Percentiles rank a stretch among this genome's conserved stretches.
Evolutionary conservation across 1,140 invertebrate genomes (phyloP).

Genomic region (Drosophila leontia): DNA sequence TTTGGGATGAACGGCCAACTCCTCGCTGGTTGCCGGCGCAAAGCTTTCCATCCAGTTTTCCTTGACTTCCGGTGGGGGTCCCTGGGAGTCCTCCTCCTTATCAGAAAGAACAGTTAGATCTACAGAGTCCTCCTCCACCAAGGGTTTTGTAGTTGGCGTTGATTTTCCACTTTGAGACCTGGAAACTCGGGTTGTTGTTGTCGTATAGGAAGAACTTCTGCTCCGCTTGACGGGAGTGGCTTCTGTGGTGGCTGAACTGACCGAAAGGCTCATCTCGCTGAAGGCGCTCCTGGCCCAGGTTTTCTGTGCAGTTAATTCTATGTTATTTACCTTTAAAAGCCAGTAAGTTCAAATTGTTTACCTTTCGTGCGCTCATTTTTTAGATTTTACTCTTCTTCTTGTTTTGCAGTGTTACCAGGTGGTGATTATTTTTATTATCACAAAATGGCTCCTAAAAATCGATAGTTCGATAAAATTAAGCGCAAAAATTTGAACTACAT

Average conservation of each 20-base stretch:
- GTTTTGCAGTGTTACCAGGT: conserved; percentile 13
- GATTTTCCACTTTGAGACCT: conserved; percentile 12
- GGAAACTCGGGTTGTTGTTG: conserved; percentile 2
- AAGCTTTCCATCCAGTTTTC: conserved; percentile 87
- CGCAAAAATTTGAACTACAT: background rate
- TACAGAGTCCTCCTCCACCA: conserved; percentile 21
- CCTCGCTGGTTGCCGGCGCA: conserved; percentile 86
- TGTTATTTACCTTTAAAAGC: background rate
- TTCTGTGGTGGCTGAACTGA: conserved; percentile 6
- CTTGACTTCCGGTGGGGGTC: conserved; percentile 3
- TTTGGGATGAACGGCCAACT: conserved; percentile 88
- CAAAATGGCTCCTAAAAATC: background rate
- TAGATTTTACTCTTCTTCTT: conserved; percentile 9
- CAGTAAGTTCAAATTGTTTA: conserved; percentile 61
- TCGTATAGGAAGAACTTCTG: conserved; percentile 31
- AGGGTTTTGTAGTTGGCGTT: background rate
- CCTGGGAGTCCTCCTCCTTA: background rate
- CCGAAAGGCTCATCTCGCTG: conserved; percentile 44
- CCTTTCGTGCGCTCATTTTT: conserved; percentile 74
- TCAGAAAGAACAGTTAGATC: conserved; percentile 42
- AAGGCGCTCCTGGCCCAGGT: conserved; percentile 63
- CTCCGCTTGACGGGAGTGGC: conserved; percentile 42
- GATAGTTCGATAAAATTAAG: background rate
- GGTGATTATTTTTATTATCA: fast-evolving
- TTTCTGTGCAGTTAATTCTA: conserved; percentile 38